Evolutionary conservation across 2,888 invertebrate genomes (phyloP).

Genomic region (Psococerastis gibbosa): DNA sequence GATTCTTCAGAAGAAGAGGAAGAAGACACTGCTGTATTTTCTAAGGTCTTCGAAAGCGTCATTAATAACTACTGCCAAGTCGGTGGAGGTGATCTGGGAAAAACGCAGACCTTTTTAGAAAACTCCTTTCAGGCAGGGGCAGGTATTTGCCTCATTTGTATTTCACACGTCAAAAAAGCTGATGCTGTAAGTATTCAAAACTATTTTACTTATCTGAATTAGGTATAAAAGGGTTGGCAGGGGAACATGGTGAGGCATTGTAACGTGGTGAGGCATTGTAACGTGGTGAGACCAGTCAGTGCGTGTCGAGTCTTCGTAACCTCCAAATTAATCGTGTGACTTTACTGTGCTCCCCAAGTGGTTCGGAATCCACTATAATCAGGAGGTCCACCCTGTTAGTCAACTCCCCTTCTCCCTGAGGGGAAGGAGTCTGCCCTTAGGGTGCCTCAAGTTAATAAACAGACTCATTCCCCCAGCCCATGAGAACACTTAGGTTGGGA

Average conservation of each 20-base stretch:
- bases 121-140: slow-evolving; percentile 62
- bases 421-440: too few relatives aligned
- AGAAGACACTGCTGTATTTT: slow-evolving; percentile 17
- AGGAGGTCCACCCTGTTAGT: too few relatives aligned
- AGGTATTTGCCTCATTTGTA: slow-evolving; percentile 76
- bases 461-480: too few relatives aligned
- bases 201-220: slow-evolving; percentile 2
- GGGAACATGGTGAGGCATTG: too few relatives aligned
- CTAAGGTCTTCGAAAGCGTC: slow-evolving; percentile 26
- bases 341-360: too few relatives aligned
- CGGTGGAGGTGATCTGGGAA: slow-evolving; percentile 29
- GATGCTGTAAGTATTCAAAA: slow-evolving; percentile 37
- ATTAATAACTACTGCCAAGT: slow-evolving; percentile 29
- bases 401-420: too few relatives aligned
- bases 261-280: slow-evolving; percentile 10
- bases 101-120: slow-evolving; percentile 53
- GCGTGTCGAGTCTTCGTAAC: too few relatives aligned
- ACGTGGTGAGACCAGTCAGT: too few relatives aligned
- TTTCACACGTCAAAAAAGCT: slow-evolving; percentile 60
- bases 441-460: too few relatives aligned
- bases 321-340: too few relatives aligned
- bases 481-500: too few relatives aligned
- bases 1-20: slow-evolving; percentile 15
- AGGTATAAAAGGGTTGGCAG: slow-evolving; percentile 12
- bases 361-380: too few relatives aligned